Evolutionary conservation across 2,888 invertebrate genomes (phyloP), one percentile per base, ranked within the genome.

Genomic region (Phymatocera aterrima): DNA sequence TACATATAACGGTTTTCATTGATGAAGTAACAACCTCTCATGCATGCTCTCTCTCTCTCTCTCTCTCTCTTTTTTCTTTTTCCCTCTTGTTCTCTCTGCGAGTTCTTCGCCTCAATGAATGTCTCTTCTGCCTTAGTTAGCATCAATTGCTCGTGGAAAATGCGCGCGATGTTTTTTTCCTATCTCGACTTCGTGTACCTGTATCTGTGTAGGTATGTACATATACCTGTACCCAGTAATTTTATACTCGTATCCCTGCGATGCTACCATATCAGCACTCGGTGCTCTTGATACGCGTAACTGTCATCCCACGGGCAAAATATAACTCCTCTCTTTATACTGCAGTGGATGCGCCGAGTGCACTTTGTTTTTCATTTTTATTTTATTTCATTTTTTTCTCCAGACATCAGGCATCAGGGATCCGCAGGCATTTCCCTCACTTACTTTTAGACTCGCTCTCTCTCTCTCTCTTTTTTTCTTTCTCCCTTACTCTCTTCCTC

Each of bases 1-100:
- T 88, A 88, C 86, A 84, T 83, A 85, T 88, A 88, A 88, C 88
- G 88, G 88, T 88, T 82, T n/a, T 84, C 80, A 84, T 77, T 82
- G 82, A 80, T 82, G 83, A 83, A 82, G 83, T 80, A 82, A 86
- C 72, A 48, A 51, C 28, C 51, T 10, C 34, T 18, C 18, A 18
- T 10, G 24, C 24, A n/a, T n/a, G n/a, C n/a, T n/a, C n/a, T n/a
- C n/a, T n/a, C n/a, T n/a, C n/a, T n/a, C n/a, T n/a, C n/a, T n/a
- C n/a, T n/a, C n/a, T n/a, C n/a, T n/a, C n/a, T n/a, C n/a, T n/a
- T n/a, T n/a, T n/a, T n/a, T n/a, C n/a, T n/a, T n/a, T n/a, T n/a
- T n/a, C n/a, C n/a, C n/a, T n/a, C n/a, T n/a, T n/a, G n/a, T n/a
- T n/a, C n/a, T n/a, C 24, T 43, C 21, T 5, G 37, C 65, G 4